Evolutionary conservation across 2,888 invertebrate species (phyloP), one percentile per base, ranked within the genome.

Genomic region (Amaurobius ferox): DNA sequence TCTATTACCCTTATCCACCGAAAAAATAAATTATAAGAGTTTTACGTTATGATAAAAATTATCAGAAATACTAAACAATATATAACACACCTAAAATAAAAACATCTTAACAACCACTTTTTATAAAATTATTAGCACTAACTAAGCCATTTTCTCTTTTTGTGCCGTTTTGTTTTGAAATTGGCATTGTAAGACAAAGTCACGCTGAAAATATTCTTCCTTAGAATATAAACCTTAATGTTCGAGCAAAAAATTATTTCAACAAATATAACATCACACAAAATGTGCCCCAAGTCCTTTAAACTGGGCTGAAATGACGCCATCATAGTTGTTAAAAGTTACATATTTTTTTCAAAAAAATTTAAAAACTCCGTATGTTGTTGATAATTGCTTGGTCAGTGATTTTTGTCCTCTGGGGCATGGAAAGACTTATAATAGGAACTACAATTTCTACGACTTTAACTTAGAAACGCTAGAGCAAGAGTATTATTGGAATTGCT

Each of bases 111-210:
- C n/a, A n/a, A n/a, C n/a, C n/a, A n/a, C 35, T 35, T 35, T 35
- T 35, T 35, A 35, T 35, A 16, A 44, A 44, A 44, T 16, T 44
- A 44, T 44, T 23, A 55, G 23, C 23, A 19, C 23, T 1, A 23
- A 23, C 55, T 55, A 55, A 55, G 23, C 23, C 6, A 2, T 23
- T 23, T 55, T 23, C 23, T 3, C 23, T 55, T 23, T 16, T 44
- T 16, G 16, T 23, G 6, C 23, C 23, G 16, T 23, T 55, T 23
- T 23, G 19, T 23, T 23, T 23, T 2, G 2, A 23, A 55, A 55
- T 55, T 55, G 55, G 55, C 55, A 23, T 55, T 55, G 23, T 55
- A 55, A 55, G 55, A 55, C 23, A 55, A 55, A 55, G 23, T 55
- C 55, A 55, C 55, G 55, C 55, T 23, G 11, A 6, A 3, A n/a